A percentile compares a stretch with the other conserved stretches of the same genome.
These are phyloP conservation scores for Caenorhabditis doughertyi DNA, from an alignment of 2,888 invertebrate genomes.

Conservation along the genomic window DNA sequence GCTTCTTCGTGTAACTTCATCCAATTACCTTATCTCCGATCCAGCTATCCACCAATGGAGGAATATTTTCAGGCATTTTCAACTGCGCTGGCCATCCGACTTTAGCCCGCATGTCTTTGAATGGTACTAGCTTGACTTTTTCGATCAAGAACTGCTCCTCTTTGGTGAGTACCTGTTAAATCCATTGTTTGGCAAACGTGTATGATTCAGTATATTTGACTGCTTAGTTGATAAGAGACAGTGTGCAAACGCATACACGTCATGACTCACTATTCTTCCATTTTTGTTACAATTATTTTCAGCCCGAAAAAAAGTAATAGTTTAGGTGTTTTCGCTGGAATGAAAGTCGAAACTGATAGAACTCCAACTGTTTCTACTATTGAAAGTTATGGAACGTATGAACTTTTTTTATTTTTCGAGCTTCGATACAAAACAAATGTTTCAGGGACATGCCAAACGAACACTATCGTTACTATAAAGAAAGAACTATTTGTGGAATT, in stretches of 20 bases:
- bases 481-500: constrained; percentile 53
- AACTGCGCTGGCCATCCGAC: neutral
- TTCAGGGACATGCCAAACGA: constrained; percentile 53
- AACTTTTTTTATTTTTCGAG: neutral
- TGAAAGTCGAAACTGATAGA: too few species aligned
- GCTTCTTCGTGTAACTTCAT: neutral
- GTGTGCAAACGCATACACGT: constrained; percentile 3
- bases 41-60: neutral
- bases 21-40: neutral
- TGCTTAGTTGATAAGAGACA: constrained; percentile 43
- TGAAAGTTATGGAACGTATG: constrained; percentile 57
- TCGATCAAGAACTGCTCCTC: neutral
- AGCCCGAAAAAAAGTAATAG: neutral
- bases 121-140: neutral
- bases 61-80: neutral
- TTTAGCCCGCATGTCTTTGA: neutral
- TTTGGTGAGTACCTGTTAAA: neutral
- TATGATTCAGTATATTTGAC: constrained; percentile 15
- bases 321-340: too few species aligned
- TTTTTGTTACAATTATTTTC: constrained; percentile 1
- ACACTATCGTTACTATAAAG: constrained; percentile 50
- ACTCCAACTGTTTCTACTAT: constrained; percentile 38
- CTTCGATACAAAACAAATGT: constrained; percentile 2
- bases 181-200: neutral
- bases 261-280: constrained; percentile 39